These are phyloP conservation scores for Nemapogon koenigi DNA, from an alignment of 2,888 invertebrate species.

Conservation along the genomic window DNA sequence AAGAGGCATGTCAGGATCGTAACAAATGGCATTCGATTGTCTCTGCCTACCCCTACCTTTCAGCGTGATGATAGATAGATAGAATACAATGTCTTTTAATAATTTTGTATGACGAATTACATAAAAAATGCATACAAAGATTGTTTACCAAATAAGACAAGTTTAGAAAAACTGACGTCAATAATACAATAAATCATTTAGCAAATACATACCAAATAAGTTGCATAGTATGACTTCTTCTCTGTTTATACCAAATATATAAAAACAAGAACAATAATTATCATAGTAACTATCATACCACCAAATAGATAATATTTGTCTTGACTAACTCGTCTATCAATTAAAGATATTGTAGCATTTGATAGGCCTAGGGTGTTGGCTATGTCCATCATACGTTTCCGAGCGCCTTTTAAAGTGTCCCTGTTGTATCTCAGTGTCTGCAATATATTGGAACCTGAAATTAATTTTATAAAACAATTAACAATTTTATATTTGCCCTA, in stretches of 20 bases:
- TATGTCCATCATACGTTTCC: constrained; percentile 84
- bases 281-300: constrained; percentile 84
- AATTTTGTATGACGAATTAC: no score
- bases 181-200: no score
- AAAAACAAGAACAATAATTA: constrained; percentile 81
- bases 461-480: not conserved
- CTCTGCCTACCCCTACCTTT: no score
- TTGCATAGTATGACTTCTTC: no score
- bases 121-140: no score
- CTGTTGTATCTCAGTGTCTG: constrained; percentile 85
- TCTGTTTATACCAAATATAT: constrained; percentile 61
- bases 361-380: constrained; percentile 92
- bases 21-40: no score
- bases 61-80: no score
- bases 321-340: constrained; percentile 85
- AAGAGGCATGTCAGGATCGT: no score
- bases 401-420: constrained; percentile 84
- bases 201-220: no score
- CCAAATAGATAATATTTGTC: constrained; percentile 89
- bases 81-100: no score
- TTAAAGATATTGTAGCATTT: constrained; percentile 93
- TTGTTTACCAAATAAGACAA: no score
- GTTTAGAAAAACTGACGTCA: no score
- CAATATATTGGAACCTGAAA: constrained; percentile 72
- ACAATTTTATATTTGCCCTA: not conserved